Conservation (phyloP, 1,140 invertebrate genomes). For the Zaprionus ghesquierei region DNA sequence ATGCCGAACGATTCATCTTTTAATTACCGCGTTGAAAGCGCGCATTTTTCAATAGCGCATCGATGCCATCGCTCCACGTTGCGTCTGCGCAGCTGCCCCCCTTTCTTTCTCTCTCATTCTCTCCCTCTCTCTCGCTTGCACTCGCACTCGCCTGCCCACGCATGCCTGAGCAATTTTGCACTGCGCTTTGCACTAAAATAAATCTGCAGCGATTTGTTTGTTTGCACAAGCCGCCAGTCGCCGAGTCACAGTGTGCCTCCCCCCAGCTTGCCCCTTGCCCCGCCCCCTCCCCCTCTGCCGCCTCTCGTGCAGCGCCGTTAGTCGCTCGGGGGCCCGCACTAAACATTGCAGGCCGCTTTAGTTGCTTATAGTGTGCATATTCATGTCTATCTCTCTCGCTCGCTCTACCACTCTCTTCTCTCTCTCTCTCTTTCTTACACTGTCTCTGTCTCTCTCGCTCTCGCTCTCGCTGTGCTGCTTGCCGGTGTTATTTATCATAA, state of each 20-base stretch:
- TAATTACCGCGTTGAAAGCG: conserved; percentile 82
- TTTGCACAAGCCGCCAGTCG: conserved; percentile 70
- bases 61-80: conserved; percentile 30
- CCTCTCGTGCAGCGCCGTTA: conserved; percentile 45
- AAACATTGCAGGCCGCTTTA: conserved; percentile 60
- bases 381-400: conserved; percentile 3
- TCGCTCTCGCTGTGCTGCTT: conserved; percentile 3
- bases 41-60: conserved; percentile 70
- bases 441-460: neutral
- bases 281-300: neutral
- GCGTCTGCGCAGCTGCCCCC: conserved; percentile 22
- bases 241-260: conserved; percentile 15
- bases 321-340: conserved; percentile 61
- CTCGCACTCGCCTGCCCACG: conserved; percentile 55
- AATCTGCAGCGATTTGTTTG: conserved; percentile 77
- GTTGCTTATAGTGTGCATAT: conserved; percentile 31
- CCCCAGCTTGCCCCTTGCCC: neutral
- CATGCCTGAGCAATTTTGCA: conserved; percentile 67
- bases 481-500: conserved; percentile 78
- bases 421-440: neutral
- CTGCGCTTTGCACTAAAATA: conserved; percentile 79
- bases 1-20: conserved; percentile 81
- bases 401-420: neutral
- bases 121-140: neutral
- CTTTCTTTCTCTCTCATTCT: neutral